Percentiles rank a stretch among this genome's conserved stretches.
Evolutionary conservation across 1,140 invertebrate genomes (phyloP).

Genomic region (Brachionus rubens): DNA sequence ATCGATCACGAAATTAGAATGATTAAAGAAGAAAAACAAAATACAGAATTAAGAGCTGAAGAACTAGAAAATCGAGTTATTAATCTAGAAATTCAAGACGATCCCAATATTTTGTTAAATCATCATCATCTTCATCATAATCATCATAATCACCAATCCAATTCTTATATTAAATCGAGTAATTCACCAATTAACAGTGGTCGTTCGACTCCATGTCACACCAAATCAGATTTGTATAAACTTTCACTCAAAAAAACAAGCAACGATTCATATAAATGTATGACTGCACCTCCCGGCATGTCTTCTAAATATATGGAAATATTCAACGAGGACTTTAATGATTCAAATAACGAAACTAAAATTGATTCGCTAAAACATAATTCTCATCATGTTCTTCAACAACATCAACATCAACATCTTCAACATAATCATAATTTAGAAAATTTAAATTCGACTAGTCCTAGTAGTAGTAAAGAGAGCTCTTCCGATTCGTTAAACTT

Average conservation of each 20-base stretch:
- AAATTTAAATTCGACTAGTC: not conserved
- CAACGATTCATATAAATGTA: conserved; percentile 1
- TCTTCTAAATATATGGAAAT: conserved; percentile 46
- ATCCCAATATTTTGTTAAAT: conserved; percentile 43
- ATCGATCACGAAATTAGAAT: conserved; percentile 96
- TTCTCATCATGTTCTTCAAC: too few relatives aligned
- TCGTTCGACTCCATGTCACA: not conserved
- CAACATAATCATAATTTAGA: too few relatives aligned
- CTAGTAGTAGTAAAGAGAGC: not conserved
- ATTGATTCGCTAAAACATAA: not conserved
- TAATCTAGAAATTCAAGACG: conserved; percentile 20
- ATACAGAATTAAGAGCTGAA: conserved; percentile 84
- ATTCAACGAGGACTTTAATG: conserved; percentile 2
- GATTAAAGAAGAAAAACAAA: conserved; percentile 98
- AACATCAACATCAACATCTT: too few relatives aligned
- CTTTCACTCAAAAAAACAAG: not conserved
- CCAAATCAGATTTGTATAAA: conserved; percentile 3
- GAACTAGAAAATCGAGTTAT: conserved; percentile 72
- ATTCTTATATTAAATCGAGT: not conserved
- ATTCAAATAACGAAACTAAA: not conserved
- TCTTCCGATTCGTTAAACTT: conserved; percentile 4
- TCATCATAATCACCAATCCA: too few relatives aligned
- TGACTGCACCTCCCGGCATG: conserved; percentile 31
- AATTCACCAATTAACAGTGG: conserved; percentile 46
- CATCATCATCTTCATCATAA: too few relatives aligned